Percentiles rank a stretch among this genome's conserved stretches.
Conservation (phyloP, 2,888 invertebrate species). For the Pherbina coryleti region DNA sequence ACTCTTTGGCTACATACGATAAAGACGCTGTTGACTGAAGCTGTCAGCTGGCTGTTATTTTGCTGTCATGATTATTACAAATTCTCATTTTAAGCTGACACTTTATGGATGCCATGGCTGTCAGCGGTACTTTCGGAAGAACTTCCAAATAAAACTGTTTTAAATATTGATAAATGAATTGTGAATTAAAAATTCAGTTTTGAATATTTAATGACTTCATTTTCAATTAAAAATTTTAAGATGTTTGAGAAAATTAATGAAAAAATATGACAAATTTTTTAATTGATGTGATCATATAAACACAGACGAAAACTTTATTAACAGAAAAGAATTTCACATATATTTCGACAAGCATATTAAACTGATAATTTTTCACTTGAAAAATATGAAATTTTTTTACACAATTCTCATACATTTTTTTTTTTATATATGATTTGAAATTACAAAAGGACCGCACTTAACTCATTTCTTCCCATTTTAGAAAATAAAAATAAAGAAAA, state of each 20-base stretch:
- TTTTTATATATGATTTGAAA: no score
- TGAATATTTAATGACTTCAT: neutral
- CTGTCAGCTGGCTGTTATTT: conserved; percentile 26
- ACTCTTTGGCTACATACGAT: neutral
- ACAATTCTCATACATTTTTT: no score
- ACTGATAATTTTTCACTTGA: no score
- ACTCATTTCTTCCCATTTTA: no score
- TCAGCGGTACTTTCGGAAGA: neutral
- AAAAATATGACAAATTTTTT: no score
- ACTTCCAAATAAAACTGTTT: no score
- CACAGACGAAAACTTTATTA: neutral
- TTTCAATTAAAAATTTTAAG: neutral
- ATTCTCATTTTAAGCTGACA: neutral
- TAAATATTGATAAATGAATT: no score
- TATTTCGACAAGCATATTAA: neutral
- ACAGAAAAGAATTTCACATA: neutral
- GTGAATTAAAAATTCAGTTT: neutral
- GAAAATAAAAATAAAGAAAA: no score
- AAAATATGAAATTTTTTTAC: no score
- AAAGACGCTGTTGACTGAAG: conserved; percentile 8
- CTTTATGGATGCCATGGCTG: neutral
- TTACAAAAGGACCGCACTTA: no score
- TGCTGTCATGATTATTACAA: conserved; percentile 28
- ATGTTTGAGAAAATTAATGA: no score
- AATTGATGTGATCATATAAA: no score